Conservation (phyloP, 2,888 invertebrate species). For the Latheticus oryzae region DNA sequence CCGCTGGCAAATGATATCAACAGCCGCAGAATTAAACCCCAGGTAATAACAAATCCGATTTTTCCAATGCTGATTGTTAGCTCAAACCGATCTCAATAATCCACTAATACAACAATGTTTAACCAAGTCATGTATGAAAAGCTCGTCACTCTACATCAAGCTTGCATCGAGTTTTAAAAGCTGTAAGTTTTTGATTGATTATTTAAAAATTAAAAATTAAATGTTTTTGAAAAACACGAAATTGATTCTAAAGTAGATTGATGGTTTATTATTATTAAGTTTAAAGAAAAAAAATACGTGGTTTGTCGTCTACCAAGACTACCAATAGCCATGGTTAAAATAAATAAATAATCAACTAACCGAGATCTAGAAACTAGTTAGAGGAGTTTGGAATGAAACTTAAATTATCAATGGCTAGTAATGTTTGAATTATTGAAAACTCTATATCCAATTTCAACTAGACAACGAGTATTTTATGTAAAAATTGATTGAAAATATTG, state of each 20-base stretch:
- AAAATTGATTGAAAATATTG: no score
- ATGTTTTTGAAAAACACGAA: no score
- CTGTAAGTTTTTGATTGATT: no score
- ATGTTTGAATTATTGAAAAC: constrained; percentile 18
- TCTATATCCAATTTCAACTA: no score
- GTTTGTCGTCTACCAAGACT: constrained; percentile 3
- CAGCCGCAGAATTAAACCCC: no score
- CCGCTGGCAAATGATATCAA: no score
- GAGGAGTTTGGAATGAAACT: constrained; percentile 6
- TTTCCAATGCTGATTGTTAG: no score
- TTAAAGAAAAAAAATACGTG: not conserved
- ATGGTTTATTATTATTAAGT: constrained; percentile 2
- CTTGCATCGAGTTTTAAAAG: constrained; percentile 3
- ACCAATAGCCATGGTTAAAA: constrained; percentile 6
- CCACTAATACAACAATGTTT: constrained; percentile 5
- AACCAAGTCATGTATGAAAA: constrained; percentile 7
- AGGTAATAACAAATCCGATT: no score
- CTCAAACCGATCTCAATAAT: no score
- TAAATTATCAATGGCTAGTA: constrained; percentile 29
- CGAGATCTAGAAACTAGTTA: constrained; percentile 9
- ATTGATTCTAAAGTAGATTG: no score
- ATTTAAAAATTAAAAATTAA: no score
- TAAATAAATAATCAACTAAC: constrained; percentile 20
- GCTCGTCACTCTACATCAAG: not conserved
- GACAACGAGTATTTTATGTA: no score